These are phyloP conservation scores for Zaprionus lachaisei DNA, from an alignment of 1,140 invertebrate genomes.

Conservation along the genomic window DNA sequence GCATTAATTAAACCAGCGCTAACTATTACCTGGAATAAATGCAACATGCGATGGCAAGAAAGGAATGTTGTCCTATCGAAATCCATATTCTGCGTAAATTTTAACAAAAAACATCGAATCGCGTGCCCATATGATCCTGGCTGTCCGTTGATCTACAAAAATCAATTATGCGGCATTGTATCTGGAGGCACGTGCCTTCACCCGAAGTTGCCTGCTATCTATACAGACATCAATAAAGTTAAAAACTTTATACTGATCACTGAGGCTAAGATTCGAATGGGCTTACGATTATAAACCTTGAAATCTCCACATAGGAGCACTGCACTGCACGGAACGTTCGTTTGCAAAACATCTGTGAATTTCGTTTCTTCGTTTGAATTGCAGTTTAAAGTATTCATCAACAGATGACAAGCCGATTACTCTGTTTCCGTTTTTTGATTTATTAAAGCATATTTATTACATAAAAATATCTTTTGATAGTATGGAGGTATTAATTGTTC, in stretches of 20 bases:
- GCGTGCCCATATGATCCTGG: slow-evolving; percentile 40
- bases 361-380: too few species aligned
- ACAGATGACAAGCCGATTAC: too few species aligned
- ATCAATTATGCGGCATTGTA: slow-evolving; percentile 39
- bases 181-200: slow-evolving; percentile 30
- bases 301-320: too few species aligned
- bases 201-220: slow-evolving; percentile 29
- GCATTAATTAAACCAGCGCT: background rate
- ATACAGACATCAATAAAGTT: slow-evolving; percentile 29
- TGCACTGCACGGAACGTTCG: too few species aligned
- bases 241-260: slow-evolving; percentile 15
- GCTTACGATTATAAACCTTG: background rate
- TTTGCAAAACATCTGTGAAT: too few species aligned
- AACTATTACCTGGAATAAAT: background rate
- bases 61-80: background rate
- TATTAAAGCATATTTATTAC: too few species aligned
- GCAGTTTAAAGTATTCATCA: too few species aligned
- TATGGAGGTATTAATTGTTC: too few species aligned
- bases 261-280: slow-evolving; percentile 2
- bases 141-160: slow-evolving; percentile 31
- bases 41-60: background rate
- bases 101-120: background rate
- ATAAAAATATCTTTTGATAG: too few species aligned
- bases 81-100: slow-evolving; percentile 16
- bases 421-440: too few species aligned